phyloP scores from a whole-genome alignment of 2,113 vertebrate genomes.

The Bothrops jararaca region DNA sequence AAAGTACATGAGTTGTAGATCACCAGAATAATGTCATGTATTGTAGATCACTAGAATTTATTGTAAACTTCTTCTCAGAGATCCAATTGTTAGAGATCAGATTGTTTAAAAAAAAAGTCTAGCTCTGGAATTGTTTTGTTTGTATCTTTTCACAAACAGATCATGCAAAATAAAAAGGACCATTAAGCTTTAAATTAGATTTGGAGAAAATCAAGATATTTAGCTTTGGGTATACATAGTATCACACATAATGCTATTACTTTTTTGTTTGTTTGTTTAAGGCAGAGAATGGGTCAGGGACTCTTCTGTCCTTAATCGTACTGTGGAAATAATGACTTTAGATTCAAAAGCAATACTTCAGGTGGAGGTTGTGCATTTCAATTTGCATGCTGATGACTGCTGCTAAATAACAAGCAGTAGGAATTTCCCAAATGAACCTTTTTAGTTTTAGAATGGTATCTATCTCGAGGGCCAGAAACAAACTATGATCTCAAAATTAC shows the following conservation, averaged over 20 bases:
- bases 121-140: slow-evolving; percentile 22
- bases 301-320: background rate
- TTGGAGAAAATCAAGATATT: slow-evolving; percentile 39
- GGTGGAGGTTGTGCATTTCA: slow-evolving; percentile 9
- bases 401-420: slow-evolving; percentile 8
- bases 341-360: slow-evolving; percentile 13
- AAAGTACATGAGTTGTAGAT: slow-evolving; percentile 45
- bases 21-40: slow-evolving; percentile 53
- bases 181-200: slow-evolving; percentile 20
- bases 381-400: slow-evolving; percentile 15
- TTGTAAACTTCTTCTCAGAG: slow-evolving; percentile 49
- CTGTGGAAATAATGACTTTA: slow-evolving; percentile 8
- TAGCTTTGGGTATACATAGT: slow-evolving; percentile 17
- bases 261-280: slow-evolving; percentile 1
- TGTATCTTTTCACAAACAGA: background rate
- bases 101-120: slow-evolving; percentile 48
- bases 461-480: background rate
- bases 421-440: slow-evolving; percentile 5
- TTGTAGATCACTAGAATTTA: slow-evolving; percentile 55
- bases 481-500: background rate
- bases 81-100: slow-evolving; percentile 15
- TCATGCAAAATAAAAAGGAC: background rate
- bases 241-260: slow-evolving; percentile 5
- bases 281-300: background rate
- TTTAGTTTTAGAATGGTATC: background rate